Percentiles rank a stretch among this genome's conserved stretches.
These are phyloP conservation scores for Danio kyathit DNA, from an alignment of 2,797 vertebrate species.

Conservation along the genomic window DNA sequence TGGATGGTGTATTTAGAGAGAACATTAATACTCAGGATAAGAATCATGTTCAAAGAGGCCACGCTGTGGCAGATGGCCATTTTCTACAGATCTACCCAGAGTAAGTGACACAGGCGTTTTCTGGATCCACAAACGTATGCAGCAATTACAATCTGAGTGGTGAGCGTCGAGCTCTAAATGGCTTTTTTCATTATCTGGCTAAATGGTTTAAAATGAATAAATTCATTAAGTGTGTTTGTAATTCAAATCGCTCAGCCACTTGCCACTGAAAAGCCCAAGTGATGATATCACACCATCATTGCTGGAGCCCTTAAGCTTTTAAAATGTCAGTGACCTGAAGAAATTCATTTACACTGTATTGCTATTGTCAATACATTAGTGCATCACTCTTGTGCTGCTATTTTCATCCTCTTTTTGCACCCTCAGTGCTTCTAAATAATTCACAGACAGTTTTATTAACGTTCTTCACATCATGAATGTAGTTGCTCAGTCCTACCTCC, in stretches of 20 bases:
- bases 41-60: constrained; percentile 43
- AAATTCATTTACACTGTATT: constrained; percentile 46
- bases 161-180: constrained; percentile 43
- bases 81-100: constrained; percentile 41
- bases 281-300: constrained; percentile 37
- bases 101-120: constrained; percentile 25
- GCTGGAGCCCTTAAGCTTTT: constrained; percentile 44
- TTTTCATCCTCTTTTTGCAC: constrained; percentile 20
- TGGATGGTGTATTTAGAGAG: constrained; percentile 43
- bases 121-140: constrained; percentile 33
- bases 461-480: constrained; percentile 23
- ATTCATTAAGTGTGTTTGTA: constrained; percentile 51
- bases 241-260: constrained; percentile 49
- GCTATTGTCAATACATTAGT: constrained; percentile 26
- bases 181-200: constrained; percentile 51
- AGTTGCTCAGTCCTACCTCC: not conserved
- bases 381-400: not conserved
- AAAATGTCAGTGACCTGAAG: constrained; percentile 51
- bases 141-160: constrained; percentile 43
- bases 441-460: not conserved
- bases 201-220: constrained; percentile 59
- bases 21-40: constrained; percentile 49
- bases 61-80: constrained; percentile 44
- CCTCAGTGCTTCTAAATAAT: constrained; percentile 42
- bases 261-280: constrained; percentile 31